Evolutionary conservation across 1,140 invertebrate species (phyloP), one percentile per base, ranked within the genome.

Genomic region (Drosophila fuyamai): DNA sequence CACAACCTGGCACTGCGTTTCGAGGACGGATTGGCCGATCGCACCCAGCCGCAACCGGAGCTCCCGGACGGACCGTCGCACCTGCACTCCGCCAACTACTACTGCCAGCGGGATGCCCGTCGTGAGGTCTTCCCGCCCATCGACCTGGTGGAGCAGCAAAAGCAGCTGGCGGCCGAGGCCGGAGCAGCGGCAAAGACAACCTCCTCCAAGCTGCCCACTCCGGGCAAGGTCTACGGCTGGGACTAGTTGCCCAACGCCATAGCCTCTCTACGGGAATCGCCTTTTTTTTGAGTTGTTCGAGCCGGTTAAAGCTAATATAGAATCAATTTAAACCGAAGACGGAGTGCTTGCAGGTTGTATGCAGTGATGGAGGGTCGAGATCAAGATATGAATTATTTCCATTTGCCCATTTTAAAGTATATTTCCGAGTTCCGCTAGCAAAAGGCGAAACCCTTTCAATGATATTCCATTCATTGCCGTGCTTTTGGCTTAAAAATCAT

Each of bases 1-100:
- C 94, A 95, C 75, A 95, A 93, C 1, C 92, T 94, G 72, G 94
- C 94, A n/a, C 75, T 96, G 41, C 94, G 96, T 86, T 96, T 94
- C 81, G 93, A 94, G 65, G 94, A 96, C 43, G 86, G 93, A 10
- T 5, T 95, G 35, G 92, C 95, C 13, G 93, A 94, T 12, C 94
- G 96, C 77, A 97, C 95, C 40, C 96, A 97, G 84, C 96, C 96
- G 5, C 95, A 93, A 18, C 97, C 97, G 40, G 82, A 94, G 47
- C 77, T 98, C 32, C 97, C 97, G 13, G 95, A 95, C 55, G 97
- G 97, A 38, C 94, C 95, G 3, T 93, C 95, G 53, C 95, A 96
- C 91, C 95, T 95, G 61, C 89, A 96, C 47, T 94, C 95, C 44
- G 94, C 94, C 63, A 97, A 98, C 91, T 97, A 97, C 86, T 98